These are phyloP conservation scores for Drosophila lowei DNA, from an alignment of 1,140 invertebrate species.

Conservation along the genomic window DNA sequence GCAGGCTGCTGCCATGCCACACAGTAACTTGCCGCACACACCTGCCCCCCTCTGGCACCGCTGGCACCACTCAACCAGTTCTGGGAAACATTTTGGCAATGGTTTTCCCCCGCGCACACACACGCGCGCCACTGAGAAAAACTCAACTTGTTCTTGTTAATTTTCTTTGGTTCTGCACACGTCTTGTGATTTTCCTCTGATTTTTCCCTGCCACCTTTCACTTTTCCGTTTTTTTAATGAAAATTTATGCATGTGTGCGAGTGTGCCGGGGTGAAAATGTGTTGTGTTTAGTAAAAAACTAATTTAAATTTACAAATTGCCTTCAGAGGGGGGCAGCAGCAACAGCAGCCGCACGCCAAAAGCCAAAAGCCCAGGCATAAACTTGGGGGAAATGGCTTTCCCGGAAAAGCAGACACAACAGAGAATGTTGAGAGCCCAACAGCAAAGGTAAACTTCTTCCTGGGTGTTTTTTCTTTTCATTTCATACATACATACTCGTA, in stretches of 20 bases:
- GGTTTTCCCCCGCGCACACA: neutral
- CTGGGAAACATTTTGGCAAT: slow-evolving; percentile 22
- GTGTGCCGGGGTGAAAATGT: slow-evolving; percentile 38
- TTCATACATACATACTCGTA: too few relatives aligned
- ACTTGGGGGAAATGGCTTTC: slow-evolving; percentile 54
- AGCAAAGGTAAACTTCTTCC: slow-evolving; percentile 22
- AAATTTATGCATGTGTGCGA: slow-evolving; percentile 52
- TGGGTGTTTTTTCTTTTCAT: neutral
- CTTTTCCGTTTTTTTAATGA: slow-evolving; percentile 51
- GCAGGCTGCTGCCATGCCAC: too few relatives aligned
- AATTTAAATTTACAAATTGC: slow-evolving; percentile 64
- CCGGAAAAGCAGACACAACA: slow-evolving; percentile 44
- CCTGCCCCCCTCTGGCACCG: slow-evolving; percentile 13
- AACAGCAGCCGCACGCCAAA: slow-evolving; percentile 14
- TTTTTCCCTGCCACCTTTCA: slow-evolving; percentile 15
- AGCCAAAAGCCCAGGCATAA: slow-evolving; percentile 51
- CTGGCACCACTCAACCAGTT: slow-evolving; percentile 13
- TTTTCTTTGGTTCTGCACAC: slow-evolving; percentile 55
- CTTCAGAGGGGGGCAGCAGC: slow-evolving; percentile 39
- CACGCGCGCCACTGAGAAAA: slow-evolving; percentile 10
- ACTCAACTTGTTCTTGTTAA: slow-evolving; percentile 62
- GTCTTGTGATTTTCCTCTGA: slow-evolving; percentile 27
- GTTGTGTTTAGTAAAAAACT: slow-evolving; percentile 59
- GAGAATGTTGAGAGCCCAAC: neutral
- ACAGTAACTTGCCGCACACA: slow-evolving; percentile 4